A percentile compares a stretch with the other conserved stretches of the same genome.
These are phyloP conservation scores for Saccopteryx bilineata DNA, from an alignment of 2,113 vertebrate species.

Conservation along the genomic window DNA sequence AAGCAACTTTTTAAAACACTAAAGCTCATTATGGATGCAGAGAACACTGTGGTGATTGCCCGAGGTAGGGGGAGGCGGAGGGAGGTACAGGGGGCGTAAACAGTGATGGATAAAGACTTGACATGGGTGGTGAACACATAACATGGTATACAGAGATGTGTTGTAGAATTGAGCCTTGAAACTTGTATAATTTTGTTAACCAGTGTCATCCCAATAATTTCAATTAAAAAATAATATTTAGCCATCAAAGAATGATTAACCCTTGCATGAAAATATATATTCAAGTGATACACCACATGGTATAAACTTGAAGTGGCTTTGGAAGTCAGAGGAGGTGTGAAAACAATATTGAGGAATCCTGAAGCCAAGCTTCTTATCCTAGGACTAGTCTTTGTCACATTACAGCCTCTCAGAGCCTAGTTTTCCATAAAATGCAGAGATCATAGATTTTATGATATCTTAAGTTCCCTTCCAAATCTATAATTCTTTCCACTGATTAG, in stretches of 20 bases:
- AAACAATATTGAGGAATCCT: neutral
- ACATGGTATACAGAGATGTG: no score
- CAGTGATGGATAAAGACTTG: no score
- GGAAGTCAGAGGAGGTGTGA: neutral
- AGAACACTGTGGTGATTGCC: no score
- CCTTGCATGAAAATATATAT: neutral
- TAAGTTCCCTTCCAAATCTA: neutral
- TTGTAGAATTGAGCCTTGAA: no score
- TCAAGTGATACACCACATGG: neutral
- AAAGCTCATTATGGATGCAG: no score
- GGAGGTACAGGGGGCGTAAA: no score
- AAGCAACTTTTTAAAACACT: neutral
- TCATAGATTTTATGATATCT: neutral
- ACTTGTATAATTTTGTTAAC: no score
- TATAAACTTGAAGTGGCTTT: neutral
- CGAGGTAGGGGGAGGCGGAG: no score
- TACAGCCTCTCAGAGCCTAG: neutral
- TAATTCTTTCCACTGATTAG: neutral
- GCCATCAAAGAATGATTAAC: constrained; percentile 8
- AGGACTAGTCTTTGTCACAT: neutral
- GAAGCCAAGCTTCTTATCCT: constrained; percentile 11
- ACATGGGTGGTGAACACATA: no score
- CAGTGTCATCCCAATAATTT: no score
- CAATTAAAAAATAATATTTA: neutral
- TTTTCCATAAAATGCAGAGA: constrained; percentile 48